Conservation (phyloP, 1,140 invertebrate species). For the Polypedilum vanderplanki region DNA sequence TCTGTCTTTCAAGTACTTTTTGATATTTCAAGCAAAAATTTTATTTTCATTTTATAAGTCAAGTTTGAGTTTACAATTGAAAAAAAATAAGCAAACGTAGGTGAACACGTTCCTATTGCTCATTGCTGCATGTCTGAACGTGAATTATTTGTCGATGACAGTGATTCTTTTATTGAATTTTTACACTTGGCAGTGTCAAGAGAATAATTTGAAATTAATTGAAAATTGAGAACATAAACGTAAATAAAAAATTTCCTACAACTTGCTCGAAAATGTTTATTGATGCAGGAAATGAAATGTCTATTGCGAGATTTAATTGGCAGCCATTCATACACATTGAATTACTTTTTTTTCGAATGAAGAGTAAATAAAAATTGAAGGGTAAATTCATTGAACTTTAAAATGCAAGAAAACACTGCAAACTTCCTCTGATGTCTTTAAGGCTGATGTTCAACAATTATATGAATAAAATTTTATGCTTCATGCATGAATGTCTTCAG, state of each 20-base stretch:
- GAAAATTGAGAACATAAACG: too few relatives aligned
- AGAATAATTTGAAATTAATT: too few relatives aligned
- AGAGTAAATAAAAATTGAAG: background rate
- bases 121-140: background rate
- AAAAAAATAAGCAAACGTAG: background rate
- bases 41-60: background rate
- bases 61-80: background rate
- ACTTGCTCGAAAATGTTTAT: too few relatives aligned
- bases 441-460: background rate
- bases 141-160: background rate
- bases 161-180: background rate
- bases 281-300: background rate
- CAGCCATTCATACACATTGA: background rate
- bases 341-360: background rate
- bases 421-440: background rate
- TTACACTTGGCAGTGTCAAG: background rate
- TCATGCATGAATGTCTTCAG: slow-evolving; percentile 12
- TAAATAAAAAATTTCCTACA: too few relatives aligned
- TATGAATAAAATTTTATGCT: background rate
- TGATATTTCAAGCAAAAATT: background rate
- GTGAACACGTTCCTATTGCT: background rate
- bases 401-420: slow-evolving; percentile 1
- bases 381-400: slow-evolving; percentile 25
- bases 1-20: too few relatives aligned
- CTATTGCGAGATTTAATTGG: background rate